These are phyloP conservation scores for Ceratosolen solmsi DNA, from an alignment of 1,140 invertebrate genomes.

Conservation along the genomic window DNA sequence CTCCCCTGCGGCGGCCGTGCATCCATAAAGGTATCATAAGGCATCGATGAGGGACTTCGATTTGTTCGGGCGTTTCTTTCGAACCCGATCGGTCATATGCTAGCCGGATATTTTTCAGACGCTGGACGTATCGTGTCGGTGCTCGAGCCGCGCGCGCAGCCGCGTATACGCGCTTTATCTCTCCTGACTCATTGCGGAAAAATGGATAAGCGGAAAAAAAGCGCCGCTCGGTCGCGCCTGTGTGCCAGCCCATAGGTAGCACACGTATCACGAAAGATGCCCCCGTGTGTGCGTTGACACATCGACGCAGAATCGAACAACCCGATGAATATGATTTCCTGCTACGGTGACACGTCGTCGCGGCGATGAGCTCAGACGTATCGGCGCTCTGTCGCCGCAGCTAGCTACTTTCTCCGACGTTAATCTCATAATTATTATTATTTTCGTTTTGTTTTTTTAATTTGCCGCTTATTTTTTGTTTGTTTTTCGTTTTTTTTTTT, in stretches of 20 bases:
- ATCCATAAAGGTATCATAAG: not conserved
- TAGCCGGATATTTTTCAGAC: constrained; percentile 70
- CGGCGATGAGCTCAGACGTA: constrained; percentile 47
- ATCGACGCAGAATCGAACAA: constrained; percentile 55
- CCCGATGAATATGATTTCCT: constrained; percentile 63
- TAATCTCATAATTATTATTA: too few species aligned
- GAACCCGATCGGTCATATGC: constrained; percentile 54
- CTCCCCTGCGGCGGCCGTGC: not conserved
- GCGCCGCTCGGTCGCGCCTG: not conserved
- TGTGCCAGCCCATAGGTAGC: not conserved
- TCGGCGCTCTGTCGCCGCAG: not conserved
- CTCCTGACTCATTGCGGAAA: not conserved
- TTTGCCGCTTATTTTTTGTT: not conserved
- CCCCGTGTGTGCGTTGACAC: constrained; percentile 54
- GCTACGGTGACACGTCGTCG: constrained; percentile 65
- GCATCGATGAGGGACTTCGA: constrained; percentile 33
- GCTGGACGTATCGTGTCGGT: constrained; percentile 43
- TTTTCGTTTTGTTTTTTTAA: too few species aligned
- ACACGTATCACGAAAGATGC: too few species aligned
- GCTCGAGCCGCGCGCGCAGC: constrained; percentile 11
- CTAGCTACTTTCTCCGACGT: not conserved
- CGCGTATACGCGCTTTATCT: not conserved
- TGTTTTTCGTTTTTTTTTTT: too few species aligned
- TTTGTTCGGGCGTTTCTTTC: constrained; percentile 36
- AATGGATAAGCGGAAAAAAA: not conserved